Conservation (phyloP, 1,140 invertebrate species). For the Tachypleus tridentatus region DNA sequence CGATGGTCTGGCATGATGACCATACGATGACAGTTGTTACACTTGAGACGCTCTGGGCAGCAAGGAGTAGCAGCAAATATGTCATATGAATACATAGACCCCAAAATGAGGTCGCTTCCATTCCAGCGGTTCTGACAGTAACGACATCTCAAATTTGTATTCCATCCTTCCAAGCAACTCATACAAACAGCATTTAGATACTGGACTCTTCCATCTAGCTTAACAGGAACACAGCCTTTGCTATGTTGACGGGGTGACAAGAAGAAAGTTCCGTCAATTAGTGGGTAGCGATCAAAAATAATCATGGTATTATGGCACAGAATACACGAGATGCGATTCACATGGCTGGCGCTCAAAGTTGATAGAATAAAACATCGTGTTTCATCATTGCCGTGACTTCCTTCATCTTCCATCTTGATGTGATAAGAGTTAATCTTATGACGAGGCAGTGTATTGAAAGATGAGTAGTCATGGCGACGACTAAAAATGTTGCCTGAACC, state of each 20-base stretch:
- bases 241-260: slow-evolving; percentile 80
- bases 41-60: slow-evolving; percentile 82
- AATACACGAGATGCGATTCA: slow-evolving; percentile 59
- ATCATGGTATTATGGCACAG: slow-evolving; percentile 75
- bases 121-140: slow-evolving; percentile 81
- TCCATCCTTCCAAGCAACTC: slow-evolving; percentile 68
- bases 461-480: slow-evolving; percentile 80
- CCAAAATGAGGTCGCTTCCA: slow-evolving; percentile 79
- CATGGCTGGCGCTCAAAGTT: slow-evolving; percentile 69
- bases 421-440: slow-evolving; percentile 97
- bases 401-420: slow-evolving; percentile 98
- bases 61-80: slow-evolving; percentile 94
- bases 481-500: slow-evolving; percentile 53
- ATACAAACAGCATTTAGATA: slow-evolving; percentile 89
- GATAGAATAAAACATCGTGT: slow-evolving; percentile 85
- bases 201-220: slow-evolving; percentile 55
- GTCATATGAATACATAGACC: slow-evolving; percentile 96
- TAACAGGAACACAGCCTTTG: slow-evolving; percentile 70
- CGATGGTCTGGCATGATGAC: slow-evolving; percentile 66
- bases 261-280: slow-evolving; percentile 96
- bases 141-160: slow-evolving; percentile 55
- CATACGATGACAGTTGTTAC: slow-evolving; percentile 75
- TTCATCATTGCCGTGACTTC: slow-evolving; percentile 93
- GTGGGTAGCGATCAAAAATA: slow-evolving; percentile 91
- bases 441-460: slow-evolving; percentile 83